Conservation (phyloP, 2,888 invertebrate genomes). For the Cinara cedri region DNA sequence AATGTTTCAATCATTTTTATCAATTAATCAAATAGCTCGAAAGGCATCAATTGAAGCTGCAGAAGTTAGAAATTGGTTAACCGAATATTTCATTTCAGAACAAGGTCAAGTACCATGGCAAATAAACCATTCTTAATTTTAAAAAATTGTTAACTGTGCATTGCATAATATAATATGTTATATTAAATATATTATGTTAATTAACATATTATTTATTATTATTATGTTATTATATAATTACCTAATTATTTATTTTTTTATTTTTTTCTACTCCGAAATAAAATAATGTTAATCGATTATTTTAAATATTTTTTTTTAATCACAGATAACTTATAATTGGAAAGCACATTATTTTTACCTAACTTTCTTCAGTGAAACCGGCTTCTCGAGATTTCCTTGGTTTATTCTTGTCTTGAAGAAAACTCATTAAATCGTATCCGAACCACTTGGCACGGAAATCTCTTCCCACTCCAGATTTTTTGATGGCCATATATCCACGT, state of each 20-base stretch:
- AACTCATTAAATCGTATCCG: not conserved
- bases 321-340: not conserved
- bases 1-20: conserved; percentile 2
- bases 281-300: not conserved
- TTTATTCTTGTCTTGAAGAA: not conserved
- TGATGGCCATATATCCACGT: not conserved
- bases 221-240: too few species aligned
- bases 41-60: not conserved
- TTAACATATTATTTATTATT: too few species aligned
- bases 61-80: not conserved
- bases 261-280: too few species aligned
- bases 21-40: not conserved
- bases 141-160: not conserved
- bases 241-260: too few species aligned
- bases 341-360: not conserved
- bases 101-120: not conserved
- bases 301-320: not conserved
- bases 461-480: conserved; percentile 11
- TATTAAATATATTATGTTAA: too few species aligned
- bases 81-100: conserved; percentile 4
- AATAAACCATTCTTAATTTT: not conserved
- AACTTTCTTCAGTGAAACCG: not conserved
- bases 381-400: not conserved
- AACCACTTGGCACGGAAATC: conserved; percentile 1
- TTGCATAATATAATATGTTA: too few species aligned